Base-by-base conservation (phyloP, 2,797 vertebrate species). In the Agapornis canus region DNA sequence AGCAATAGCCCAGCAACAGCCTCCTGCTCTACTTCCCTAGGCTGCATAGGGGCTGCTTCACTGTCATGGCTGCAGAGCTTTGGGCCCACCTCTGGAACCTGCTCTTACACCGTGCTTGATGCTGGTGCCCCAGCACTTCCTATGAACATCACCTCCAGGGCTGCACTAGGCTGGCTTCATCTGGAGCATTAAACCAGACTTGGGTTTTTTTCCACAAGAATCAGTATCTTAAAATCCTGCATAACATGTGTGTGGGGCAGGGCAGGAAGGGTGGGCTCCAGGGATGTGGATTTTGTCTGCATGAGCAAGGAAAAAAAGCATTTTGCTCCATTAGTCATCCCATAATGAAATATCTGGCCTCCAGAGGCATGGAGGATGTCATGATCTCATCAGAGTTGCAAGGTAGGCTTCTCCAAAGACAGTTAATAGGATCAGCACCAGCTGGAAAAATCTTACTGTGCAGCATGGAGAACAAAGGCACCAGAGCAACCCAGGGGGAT, bases 291-390 rank as follows among this genome's bases (percentile, higher is more conserved):
- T 71, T 85, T 93, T 88, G 45, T 73, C 71, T 35, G 31, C 29
- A n/a, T 32, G 43, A 1, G 1, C 21, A 47, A 51, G 76, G 66
- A 76, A 85, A 59, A 89, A 90, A 93, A 90, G 16, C 29, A 17
- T 87, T 80, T 68, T 73, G 27, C 79, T 93, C 64, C 81, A 54
- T 94, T 89, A 87, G 43, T 82, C 78, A 92, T 87, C 21, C 12
- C 2, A 1, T 71, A 84, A 72, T 42, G 70, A 92, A 89, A 70
- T 0, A 0, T 52, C 51, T 84, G 75, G n/a, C 32, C 37, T 89
- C 60, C 42, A 42, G 83, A 85, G 60, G 56, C 8, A 0, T 21
- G 3, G 6, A 79, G 45, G 7, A 47, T 89, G 81, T 47, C 0
- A 0, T 92, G 83, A 84, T 86, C 83, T 90, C 83, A 71, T 60